Conservation (phyloP, 1,140 invertebrate species). For the Diachasmimorpha longicaudata region DNA sequence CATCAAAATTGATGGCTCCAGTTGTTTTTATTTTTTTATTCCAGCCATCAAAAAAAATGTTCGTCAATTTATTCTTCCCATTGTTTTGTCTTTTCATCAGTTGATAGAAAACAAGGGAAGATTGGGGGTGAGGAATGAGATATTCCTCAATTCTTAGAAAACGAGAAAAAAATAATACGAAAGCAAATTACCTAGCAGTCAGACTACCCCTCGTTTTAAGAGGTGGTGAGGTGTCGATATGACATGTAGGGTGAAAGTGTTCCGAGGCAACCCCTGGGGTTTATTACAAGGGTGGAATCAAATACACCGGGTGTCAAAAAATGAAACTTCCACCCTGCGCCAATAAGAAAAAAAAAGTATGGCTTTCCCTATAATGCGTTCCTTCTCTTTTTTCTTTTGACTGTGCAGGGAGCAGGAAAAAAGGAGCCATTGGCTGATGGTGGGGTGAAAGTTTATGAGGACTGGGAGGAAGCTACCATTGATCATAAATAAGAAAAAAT, state of each 20-base stretch:
- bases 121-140: slow-evolving; percentile 30
- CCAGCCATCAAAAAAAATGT: too few species aligned
- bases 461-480: neutral
- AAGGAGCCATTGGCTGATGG: slow-evolving; percentile 4
- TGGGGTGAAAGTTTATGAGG: neutral
- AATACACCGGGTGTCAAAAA: slow-evolving; percentile 66
- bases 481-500: neutral
- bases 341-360: slow-evolving; percentile 17
- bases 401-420: slow-evolving; percentile 20
- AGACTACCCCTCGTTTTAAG: slow-evolving; percentile 40
- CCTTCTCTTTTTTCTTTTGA: neutral
- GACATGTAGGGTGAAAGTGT: slow-evolving; percentile 55
- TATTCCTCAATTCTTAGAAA: neutral
- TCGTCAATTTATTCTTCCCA: neutral
- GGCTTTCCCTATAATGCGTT: neutral
- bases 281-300: slow-evolving; percentile 65
- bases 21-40: too few species aligned
- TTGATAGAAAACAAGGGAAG: slow-evolving; percentile 7
- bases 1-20: too few species aligned
- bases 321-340: slow-evolving; percentile 55
- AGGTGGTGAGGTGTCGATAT: slow-evolving; percentile 60
- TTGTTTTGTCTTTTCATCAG: neutral
- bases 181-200: slow-evolving; percentile 63
- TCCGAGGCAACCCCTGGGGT: slow-evolving; percentile 54
- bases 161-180: slow-evolving; percentile 51